A percentile compares a stretch with the other conserved stretches of the same genome.
Conservation (phyloP, 2,113 vertebrate species). For the Cololabis saira region DNA sequence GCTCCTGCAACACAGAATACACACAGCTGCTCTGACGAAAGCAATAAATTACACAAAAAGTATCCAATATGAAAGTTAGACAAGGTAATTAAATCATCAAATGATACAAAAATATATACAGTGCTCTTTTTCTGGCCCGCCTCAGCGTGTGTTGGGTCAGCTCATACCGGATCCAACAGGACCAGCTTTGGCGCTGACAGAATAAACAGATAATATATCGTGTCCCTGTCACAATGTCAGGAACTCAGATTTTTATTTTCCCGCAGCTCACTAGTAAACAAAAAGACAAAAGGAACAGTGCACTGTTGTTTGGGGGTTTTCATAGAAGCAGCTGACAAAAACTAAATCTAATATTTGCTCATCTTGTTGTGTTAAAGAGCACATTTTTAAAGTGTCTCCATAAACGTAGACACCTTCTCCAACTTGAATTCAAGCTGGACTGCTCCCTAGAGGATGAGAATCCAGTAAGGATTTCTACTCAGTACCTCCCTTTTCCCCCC, state of each 20-base stretch:
- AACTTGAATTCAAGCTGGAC: conserved; percentile 3
- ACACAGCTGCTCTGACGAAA: conserved; percentile 21
- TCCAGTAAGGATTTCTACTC: conserved; percentile 18
- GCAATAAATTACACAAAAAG: conserved; percentile 71
- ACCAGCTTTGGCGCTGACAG: neutral
- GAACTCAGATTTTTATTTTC: neutral
- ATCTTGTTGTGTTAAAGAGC: neutral
- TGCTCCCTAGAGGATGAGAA: conserved; percentile 2
- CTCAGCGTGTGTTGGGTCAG: neutral
- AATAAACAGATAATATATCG: neutral
- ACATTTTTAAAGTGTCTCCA: neutral
- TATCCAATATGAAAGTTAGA: conserved; percentile 36
- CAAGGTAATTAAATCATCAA: conserved; percentile 13
- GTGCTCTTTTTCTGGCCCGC: too few species aligned
- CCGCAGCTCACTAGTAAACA: too few species aligned
- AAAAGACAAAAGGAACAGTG: too few species aligned
- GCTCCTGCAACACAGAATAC: conserved; percentile 17
- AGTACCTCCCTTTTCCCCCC: neutral
- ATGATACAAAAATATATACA: conserved; percentile 28
- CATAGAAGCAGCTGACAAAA: neutral
- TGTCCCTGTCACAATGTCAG: conserved; percentile 10
- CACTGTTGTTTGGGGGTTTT: too few species aligned
- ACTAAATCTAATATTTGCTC: neutral
- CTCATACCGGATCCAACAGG: neutral
- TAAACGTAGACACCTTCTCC: conserved; percentile 8